Conservation (phyloP, 2,797 vertebrate genomes). For the Champsocephalus gunnari region DNA sequence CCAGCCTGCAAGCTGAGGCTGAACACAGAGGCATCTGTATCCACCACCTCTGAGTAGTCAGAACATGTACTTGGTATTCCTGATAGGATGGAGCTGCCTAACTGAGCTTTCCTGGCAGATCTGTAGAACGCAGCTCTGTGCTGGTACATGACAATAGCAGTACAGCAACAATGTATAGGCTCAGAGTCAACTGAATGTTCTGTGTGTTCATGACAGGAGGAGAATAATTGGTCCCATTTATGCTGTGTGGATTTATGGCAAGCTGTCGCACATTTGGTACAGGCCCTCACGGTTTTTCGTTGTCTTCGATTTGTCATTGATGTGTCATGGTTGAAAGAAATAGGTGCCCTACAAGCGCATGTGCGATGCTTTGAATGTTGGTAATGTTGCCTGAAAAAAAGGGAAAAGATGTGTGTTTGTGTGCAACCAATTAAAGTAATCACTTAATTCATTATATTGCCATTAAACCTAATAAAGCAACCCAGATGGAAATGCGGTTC, state of each 20-base stretch:
- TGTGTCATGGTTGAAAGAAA: conserved; percentile 50
- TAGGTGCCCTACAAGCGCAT: conserved; percentile 9
- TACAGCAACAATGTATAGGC: conserved; percentile 39
- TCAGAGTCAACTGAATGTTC: conserved; percentile 50
- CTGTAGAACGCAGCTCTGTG: conserved; percentile 49
- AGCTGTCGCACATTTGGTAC: conserved; percentile 72
- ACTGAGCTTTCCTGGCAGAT: conserved; percentile 72
- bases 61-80: conserved; percentile 75
- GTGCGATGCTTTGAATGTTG: conserved; percentile 25
- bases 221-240: conserved; percentile 70
- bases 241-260: conserved; percentile 71
- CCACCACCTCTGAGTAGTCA: conserved; percentile 54
- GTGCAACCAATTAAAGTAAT: conserved; percentile 42
- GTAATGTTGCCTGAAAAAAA: conserved; percentile 4
- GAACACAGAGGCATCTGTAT: conserved; percentile 73
- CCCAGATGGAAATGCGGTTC: conserved; percentile 38
- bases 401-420: conserved; percentile 21
- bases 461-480: conserved; percentile 32
- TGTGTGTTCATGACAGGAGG: conserved; percentile 61
- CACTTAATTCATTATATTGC: conserved; percentile 31
- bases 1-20: conserved; percentile 50
- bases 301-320: conserved; percentile 41
- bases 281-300: conserved; percentile 31
- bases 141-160: conserved; percentile 59
- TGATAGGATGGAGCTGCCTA: conserved; percentile 71